phyloP scores from a whole-genome alignment of 2,113 vertebrate genomes.

The Fregata magnificens region DNA sequence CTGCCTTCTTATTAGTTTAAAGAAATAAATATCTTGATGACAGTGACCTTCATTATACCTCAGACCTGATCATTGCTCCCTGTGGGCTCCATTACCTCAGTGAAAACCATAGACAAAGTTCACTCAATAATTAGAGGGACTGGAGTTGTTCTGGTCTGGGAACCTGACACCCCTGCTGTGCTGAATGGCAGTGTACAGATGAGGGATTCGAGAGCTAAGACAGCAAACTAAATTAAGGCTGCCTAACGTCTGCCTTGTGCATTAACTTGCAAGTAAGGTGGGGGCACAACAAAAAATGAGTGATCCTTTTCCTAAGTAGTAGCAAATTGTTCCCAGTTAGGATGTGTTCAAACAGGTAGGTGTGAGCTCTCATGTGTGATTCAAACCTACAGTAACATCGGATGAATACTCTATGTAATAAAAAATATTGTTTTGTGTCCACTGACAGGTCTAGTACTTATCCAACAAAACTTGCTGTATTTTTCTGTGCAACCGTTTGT shows the following conservation, averaged over 20 bases:
- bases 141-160: conserved; percentile 49
- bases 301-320: neutral
- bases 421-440: neutral
- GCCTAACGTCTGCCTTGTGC: neutral
- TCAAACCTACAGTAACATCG: neutral
- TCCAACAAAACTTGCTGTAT: neutral
- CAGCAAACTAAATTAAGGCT: conserved; percentile 22
- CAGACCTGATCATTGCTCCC: conserved; percentile 40
- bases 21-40: conserved; percentile 31
- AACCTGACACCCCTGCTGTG: conserved; percentile 47
- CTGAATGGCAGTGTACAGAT: conserved; percentile 52
- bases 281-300: neutral
- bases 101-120: conserved; percentile 44
- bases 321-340: neutral
- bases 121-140: conserved; percentile 56
- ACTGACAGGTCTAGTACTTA: neutral
- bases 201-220: neutral
- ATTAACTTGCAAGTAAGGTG: conserved; percentile 41
- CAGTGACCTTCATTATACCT: conserved; percentile 48
- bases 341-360: neutral
- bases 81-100: conserved; percentile 34
- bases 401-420: neutral
- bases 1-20: neutral
- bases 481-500: neutral
- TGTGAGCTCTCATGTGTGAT: neutral